Evolutionary conservation across 2,113 vertebrate genomes (phyloP).

Genomic region (Calcarius ornatus): DNA sequence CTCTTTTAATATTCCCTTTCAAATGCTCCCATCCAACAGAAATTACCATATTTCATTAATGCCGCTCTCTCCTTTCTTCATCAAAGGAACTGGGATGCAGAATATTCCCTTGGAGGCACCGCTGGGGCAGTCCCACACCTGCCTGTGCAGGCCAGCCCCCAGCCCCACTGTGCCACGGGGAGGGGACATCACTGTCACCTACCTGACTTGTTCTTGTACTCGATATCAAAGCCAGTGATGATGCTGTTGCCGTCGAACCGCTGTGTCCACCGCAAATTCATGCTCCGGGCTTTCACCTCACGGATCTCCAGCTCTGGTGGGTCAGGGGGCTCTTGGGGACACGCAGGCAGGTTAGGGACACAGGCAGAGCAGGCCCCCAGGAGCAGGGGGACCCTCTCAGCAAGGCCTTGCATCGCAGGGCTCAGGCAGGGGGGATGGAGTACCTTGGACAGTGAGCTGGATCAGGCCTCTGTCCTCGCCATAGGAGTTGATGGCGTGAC

Average conservation of each 20-base stretch:
- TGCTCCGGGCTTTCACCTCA: conserved; percentile 95
- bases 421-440: accelerated
- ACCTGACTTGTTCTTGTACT: conserved; percentile 99
- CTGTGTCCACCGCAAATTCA: conserved; percentile 98
- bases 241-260: conserved; percentile 97
- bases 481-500: conserved; percentile 97
- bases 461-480: conserved; percentile 97
- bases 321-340: conserved; percentile 89
- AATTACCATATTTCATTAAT: conserved; percentile 69
- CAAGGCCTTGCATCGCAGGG: accelerated
- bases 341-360: not conserved
- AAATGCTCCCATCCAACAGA: conserved; percentile 44
- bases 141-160: not conserved
- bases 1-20: conserved; percentile 72
- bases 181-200: not conserved
- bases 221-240: conserved; percentile 96
- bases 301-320: conserved; percentile 94
- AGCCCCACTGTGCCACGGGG: accelerated
- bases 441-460: conserved; percentile 98
- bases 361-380: not conserved
- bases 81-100: conserved; percentile 59
- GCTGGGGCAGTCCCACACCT: not conserved
- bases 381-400: not conserved
- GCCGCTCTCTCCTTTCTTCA: conserved; percentile 59
- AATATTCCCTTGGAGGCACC: not conserved